Conservation (phyloP, 2,888 invertebrate species). For the Fragum sueziense region DNA sequence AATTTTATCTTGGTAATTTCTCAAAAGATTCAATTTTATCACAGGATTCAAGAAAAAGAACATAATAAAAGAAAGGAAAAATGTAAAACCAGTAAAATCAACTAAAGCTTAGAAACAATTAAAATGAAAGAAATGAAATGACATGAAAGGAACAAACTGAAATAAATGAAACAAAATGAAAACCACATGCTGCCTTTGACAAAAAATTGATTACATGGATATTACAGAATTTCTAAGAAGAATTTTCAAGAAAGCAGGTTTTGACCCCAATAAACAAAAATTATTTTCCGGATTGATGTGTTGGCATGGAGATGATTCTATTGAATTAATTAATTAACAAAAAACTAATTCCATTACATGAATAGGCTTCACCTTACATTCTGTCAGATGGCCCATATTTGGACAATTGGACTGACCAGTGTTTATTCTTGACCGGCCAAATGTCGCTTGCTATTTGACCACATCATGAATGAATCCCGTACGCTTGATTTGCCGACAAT, state of each 20-base stretch:
- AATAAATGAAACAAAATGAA: too few species aligned
- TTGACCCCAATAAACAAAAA: neutral
- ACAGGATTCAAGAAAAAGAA: too few species aligned
- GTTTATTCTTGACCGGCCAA: conserved; percentile 10
- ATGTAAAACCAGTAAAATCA: too few species aligned
- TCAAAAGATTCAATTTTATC: too few species aligned
- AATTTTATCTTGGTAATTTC: too few species aligned
- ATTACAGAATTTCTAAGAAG: neutral
- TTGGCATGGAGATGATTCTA: conserved; percentile 13
- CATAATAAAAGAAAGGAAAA: too few species aligned
- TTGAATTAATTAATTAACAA: conserved; percentile 7
- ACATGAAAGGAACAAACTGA: too few species aligned
- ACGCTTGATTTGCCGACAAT: conserved; percentile 21
- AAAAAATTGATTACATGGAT: neutral
- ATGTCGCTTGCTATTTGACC: conserved; percentile 17
- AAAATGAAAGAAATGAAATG: too few species aligned
- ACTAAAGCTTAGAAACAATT: too few species aligned
- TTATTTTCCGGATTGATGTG: neutral
- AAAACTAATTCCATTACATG: conserved; percentile 25
- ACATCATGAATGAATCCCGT: conserved; percentile 12
- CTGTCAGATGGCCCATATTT: conserved; percentile 14
- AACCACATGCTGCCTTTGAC: neutral
- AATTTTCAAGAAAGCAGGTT: neutral
- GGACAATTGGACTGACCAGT: conserved; percentile 5
- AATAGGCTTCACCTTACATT: conserved; percentile 1